Conservation (phyloP, 30 jellyfish, hydroid and myxozoan species). For the Cassiopea xamachana region DNA sequence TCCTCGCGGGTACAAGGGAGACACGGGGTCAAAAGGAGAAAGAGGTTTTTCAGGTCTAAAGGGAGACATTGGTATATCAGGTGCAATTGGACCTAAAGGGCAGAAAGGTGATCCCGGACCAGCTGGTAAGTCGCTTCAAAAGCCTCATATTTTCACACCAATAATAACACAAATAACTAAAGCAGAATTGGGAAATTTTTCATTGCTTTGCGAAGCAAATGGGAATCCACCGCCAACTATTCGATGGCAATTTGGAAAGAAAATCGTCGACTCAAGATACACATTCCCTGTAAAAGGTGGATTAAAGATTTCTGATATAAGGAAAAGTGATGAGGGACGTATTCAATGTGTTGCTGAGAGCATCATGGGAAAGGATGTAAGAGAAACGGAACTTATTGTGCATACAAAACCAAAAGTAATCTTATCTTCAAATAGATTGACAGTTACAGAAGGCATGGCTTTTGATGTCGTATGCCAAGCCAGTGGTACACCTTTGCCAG, state of each 20-base stretch:
- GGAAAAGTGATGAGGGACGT: conserved; percentile 6
- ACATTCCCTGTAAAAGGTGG: conserved; percentile 17
- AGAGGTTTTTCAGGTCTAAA: conserved; percentile 6
- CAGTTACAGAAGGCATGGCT: conserved; percentile 1
- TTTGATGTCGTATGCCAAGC: conserved; percentile 12
- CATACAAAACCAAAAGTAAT: conserved; percentile 43
- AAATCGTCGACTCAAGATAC: conserved; percentile 24
- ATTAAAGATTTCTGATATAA: background rate
- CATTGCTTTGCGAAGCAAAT: conserved; percentile 6
- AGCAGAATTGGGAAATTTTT: conserved; percentile 1
- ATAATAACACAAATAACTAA: background rate
- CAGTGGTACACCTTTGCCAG: conserved; percentile 32
- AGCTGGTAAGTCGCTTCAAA: conserved; percentile 19
- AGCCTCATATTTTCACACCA: conserved; percentile 10
- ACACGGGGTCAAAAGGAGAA: background rate
- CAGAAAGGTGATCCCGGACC: conserved; percentile 27
- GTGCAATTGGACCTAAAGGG: conserved; percentile 18
- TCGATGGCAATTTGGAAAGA: conserved; percentile 22
- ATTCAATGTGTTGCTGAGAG: conserved; percentile 31
- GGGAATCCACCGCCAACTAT: conserved; percentile 34
- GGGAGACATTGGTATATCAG: conserved; percentile 1
- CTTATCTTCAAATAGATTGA: background rate
- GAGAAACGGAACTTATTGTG: conserved; percentile 22
- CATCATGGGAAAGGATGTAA: conserved; percentile 19
- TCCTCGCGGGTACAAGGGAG: conserved; percentile 1